A percentile compares a stretch with the other conserved stretches of the same genome.
phyloP scores from a whole-genome alignment of 2,888 invertebrate species.

The Lissonota sp. region DNA sequence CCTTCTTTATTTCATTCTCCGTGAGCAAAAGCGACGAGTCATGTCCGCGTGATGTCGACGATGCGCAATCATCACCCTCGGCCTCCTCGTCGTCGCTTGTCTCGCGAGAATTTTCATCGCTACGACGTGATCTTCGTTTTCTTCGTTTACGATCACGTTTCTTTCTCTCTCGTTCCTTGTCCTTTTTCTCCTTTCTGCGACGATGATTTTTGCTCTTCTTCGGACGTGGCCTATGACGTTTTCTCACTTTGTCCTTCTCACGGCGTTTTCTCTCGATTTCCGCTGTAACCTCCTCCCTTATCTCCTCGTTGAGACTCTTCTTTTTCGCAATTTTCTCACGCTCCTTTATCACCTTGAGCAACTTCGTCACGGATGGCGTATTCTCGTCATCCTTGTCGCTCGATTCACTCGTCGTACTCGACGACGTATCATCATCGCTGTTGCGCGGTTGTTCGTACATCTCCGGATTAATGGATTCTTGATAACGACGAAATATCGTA shows the following conservation, averaged over 20 bases:
- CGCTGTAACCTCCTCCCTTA: conserved; percentile 79
- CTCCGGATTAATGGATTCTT: conserved; percentile 21
- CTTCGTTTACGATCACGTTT: conserved; percentile 65
- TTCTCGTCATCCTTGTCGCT: conserved; percentile 51
- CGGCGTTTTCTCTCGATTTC: conserved; percentile 79
- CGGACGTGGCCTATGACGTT: conserved; percentile 67
- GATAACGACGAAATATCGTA: too few species aligned
- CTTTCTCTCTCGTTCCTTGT: conserved; percentile 68
- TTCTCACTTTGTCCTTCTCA: conserved; percentile 70
- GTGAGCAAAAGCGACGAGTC: conserved; percentile 67
- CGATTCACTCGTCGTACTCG: conserved; percentile 49
- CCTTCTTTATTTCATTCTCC: conserved; percentile 76
- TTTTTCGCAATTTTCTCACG: conserved; percentile 79
- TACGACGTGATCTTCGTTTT: conserved; percentile 31
- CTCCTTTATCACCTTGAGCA: conserved; percentile 79
- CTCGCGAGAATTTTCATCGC: conserved; percentile 22
- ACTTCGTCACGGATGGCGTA: conserved; percentile 70
- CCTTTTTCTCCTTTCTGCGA: conserved; percentile 67
- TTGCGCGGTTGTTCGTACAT: conserved; percentile 10
- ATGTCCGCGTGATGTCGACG: conserved; percentile 8
- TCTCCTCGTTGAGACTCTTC: conserved; percentile 77
- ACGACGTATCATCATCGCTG: conserved; percentile 19
- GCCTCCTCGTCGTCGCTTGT: conserved; percentile 21
- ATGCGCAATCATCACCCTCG: conserved; percentile 17
- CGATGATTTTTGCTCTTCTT: conserved; percentile 60